Base-by-base conservation (phyloP, 2,888 invertebrate species). In the Oithona nana region DNA sequence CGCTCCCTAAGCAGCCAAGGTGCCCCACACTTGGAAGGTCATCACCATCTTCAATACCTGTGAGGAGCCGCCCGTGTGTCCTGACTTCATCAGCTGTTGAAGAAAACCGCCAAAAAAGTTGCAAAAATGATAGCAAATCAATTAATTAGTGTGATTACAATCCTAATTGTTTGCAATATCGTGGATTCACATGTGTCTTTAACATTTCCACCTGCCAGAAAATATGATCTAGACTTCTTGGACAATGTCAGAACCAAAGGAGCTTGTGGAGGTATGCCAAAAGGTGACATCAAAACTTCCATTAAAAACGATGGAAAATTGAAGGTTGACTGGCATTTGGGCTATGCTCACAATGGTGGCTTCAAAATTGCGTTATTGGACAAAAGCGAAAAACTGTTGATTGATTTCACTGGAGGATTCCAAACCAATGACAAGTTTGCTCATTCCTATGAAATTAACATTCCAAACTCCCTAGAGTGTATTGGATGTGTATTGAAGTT, bases 281-380 rank as follows among this genome's bases (percentile, higher is more conserved):
- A 57, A 20, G 57, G 57, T 6, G 57, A 20, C 3, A 39, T 30
- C 1, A 31, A 8, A 6, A 57, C 57, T 1, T 30, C 20, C 20
- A 57, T 57, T 3, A 29, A n/a, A n/a, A 31, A 29, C 20, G 31
- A 26, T 13, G 30, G 31, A 8, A 28, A 29, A 20, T 22, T 94
- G 70, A 90, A 86, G 74, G 84, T 90, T 57, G 83, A 88, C 66
- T 94, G 93, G 93, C 90, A 90, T 74, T 78, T 93, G 69, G 88
- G 90, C 11, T 93, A 90, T 75, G 87, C 93, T 3, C 93, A 94
- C 71, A 78, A 30, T 8, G 61, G 61, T 28, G 51, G 52, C 24
- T 52, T 29, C 28, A 51, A 30, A 29, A 3, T 61, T n/a, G 20
- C 28, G 13, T 16, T 61, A 1, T 22, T 61, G 20, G 50, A 60